Conservation (phyloP, 2,797 vertebrate species). For the Anguilla anguilla region DNA sequence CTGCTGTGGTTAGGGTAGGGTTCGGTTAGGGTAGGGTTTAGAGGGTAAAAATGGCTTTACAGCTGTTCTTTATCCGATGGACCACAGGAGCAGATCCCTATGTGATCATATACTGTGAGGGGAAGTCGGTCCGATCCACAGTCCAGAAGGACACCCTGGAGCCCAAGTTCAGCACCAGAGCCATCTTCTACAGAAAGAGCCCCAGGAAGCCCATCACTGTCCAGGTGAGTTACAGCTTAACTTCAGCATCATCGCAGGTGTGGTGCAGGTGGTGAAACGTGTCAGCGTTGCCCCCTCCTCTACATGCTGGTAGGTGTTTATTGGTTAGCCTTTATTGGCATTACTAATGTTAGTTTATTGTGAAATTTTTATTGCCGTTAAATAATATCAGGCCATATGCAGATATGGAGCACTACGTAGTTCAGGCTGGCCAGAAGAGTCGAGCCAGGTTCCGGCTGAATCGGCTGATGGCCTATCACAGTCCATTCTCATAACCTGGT, state of each 20-base stretch:
- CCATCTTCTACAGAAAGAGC: conserved; percentile 87
- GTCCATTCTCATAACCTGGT: no score
- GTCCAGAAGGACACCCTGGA: conserved; percentile 70
- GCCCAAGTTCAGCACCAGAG: conserved; percentile 78
- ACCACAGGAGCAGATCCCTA: conserved; percentile 85
- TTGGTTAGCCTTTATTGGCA: no score
- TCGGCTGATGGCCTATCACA: no score
- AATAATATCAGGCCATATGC: no score
- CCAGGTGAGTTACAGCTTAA: conserved; percentile 72
- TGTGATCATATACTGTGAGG: conserved; percentile 85
- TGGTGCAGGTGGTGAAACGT: neutral
- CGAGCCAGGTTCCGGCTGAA: no score
- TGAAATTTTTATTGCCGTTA: no score
- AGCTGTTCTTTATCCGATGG: neutral
- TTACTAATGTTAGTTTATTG: no score
- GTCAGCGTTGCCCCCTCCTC: neutral
- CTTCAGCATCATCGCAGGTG: neutral
- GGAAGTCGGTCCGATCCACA: conserved; percentile 66
- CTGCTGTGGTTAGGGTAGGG: neutral
- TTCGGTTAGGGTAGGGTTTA: neutral
- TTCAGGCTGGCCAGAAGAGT: no score
- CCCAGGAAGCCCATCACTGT: conserved; percentile 78
- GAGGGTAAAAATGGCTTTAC: neutral
- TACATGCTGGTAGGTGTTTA: no score
- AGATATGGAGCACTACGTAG: no score